Evolutionary conservation across 1,140 invertebrate genomes (phyloP), one percentile per base, ranked within the genome.

Genomic region (Drosophila fuyamai): DNA sequence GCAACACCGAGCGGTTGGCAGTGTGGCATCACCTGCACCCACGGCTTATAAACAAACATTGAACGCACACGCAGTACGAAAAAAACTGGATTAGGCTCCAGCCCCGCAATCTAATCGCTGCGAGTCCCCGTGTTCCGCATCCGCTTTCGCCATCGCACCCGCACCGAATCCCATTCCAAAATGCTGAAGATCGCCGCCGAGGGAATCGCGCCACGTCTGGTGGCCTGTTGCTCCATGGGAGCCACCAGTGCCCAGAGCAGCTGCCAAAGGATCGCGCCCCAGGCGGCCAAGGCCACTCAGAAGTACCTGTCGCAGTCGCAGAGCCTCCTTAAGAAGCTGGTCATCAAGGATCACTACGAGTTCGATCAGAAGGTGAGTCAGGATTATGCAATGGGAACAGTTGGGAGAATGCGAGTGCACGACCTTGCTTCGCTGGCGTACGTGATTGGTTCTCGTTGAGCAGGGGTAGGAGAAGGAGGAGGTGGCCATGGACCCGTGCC

Each of bases 261-360:
- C 46, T 82, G 76, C 56, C 85, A 81, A 7, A 68, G 78, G 40
- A 13, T 85, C 23, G 67, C 71, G 3, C 83, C 83, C 0, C 62
- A 72, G 23, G 76, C 81, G 10, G 76, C 74, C 18, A 55, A 65
- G 27, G 76, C 65, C 38, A 80, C 81, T 23, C 83, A 92, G 36
- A 92, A 92, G 54, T 85, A 59, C 55, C 70, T 92, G 27, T 90
- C 91, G 48, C 88, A 92, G 56, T 80, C 79, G 6, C 84, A 83
- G 43, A 55, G 38, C 38, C 61, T 47, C 27, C 61, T 62, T 46
- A 92, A 91, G 38, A 86, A 83, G 74, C 80, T 91, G 54, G 72
- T 80, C 48, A 91, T 92, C 67, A 85, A 92, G 59, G 92, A 92
- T 78, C 92, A 92, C 53, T 92, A 92, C 50, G 92, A 92, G 16